Percentiles rank a stretch among this genome's conserved stretches.
phyloP scores from a whole-genome alignment of 2,797 vertebrate species.

The Ptychobarbus kaznakovi region DNA sequence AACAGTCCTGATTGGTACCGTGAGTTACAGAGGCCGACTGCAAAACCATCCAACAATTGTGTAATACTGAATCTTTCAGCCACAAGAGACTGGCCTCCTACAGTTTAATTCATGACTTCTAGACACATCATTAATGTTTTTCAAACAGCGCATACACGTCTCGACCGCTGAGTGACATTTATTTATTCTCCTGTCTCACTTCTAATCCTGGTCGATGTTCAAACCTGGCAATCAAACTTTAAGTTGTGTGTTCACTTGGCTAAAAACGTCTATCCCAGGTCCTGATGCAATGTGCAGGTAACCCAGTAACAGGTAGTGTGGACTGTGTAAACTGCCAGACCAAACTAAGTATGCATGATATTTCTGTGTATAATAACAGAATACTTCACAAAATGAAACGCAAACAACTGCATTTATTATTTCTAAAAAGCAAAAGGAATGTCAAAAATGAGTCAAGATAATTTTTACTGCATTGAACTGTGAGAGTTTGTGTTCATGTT shows the following conservation, averaged over 20 bases:
- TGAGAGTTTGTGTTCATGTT: slow-evolving; percentile 8
- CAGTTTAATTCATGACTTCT: slow-evolving; percentile 4
- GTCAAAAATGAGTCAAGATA: background rate
- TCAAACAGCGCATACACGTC: background rate
- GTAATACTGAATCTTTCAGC: background rate
- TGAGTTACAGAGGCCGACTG: background rate
- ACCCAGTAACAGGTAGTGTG: slow-evolving; percentile 2
- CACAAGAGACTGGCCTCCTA: slow-evolving; percentile 2
- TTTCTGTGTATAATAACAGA: slow-evolving; percentile 13
- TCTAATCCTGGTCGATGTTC: slow-evolving; percentile 22
- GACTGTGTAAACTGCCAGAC: slow-evolving; percentile 21
- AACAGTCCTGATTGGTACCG: slow-evolving; percentile 8
- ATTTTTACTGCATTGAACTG: slow-evolving; percentile 34
- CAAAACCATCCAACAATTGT: slow-evolving; percentile 1
- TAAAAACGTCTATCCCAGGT: slow-evolving; percentile 3
- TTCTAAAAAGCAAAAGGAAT: slow-evolving; percentile 22
- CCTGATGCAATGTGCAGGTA: slow-evolving; percentile 38
- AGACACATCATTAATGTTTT: slow-evolving; percentile 15
- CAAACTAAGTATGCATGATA: background rate
- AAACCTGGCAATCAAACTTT: slow-evolving; percentile 30
- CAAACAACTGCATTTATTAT: slow-evolving; percentile 31
- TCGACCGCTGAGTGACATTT: background rate
- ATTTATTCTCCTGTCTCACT: slow-evolving; percentile 4
- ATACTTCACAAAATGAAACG: background rate
- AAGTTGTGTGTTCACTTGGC: slow-evolving; percentile 16